phyloP scores from a whole-genome alignment of 2,113 vertebrate genomes.

The Xyrauchen texanus region DNA sequence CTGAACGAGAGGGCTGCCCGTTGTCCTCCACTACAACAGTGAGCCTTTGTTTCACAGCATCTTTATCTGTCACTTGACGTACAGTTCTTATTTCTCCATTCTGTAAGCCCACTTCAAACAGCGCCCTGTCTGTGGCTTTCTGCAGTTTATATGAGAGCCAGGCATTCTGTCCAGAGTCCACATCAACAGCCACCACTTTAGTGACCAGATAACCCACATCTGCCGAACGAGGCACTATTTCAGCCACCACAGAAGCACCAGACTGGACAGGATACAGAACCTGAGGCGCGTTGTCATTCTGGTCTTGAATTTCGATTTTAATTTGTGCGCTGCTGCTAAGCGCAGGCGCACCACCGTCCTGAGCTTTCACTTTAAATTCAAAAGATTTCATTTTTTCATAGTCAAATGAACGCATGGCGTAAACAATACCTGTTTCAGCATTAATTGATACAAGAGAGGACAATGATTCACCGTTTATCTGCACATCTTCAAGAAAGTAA shows the following conservation, averaged over 20 bases:
- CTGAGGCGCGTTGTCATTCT: constrained; percentile 72
- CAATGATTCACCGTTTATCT: no score
- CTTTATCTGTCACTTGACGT: constrained; percentile 52
- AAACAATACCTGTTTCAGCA: no score
- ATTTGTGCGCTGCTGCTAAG: no score
- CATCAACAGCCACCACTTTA: constrained; percentile 54
- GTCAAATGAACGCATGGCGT: no score
- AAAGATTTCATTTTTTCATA: no score
- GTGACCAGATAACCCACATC: constrained; percentile 49
- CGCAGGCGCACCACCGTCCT: no score
- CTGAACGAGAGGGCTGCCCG: constrained; percentile 51
- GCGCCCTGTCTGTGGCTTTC: constrained; percentile 48
- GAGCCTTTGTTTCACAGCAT: constrained; percentile 53
- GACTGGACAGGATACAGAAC: constrained; percentile 66
- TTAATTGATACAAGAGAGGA: no score
- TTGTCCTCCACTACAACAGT: constrained; percentile 54
- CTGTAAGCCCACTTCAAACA: constrained; percentile 53
- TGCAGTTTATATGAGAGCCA: constrained; percentile 53
- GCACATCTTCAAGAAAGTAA: no score
- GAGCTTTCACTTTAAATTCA: no score
- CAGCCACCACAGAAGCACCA: constrained; percentile 21
- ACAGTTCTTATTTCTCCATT: constrained; percentile 50
- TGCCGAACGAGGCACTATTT: constrained; percentile 51
- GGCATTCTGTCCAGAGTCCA: constrained; percentile 53
- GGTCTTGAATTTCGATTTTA: constrained; percentile 71